Conservation (phyloP, 2,797 vertebrate genomes). For the Scolopax rusticola region DNA sequence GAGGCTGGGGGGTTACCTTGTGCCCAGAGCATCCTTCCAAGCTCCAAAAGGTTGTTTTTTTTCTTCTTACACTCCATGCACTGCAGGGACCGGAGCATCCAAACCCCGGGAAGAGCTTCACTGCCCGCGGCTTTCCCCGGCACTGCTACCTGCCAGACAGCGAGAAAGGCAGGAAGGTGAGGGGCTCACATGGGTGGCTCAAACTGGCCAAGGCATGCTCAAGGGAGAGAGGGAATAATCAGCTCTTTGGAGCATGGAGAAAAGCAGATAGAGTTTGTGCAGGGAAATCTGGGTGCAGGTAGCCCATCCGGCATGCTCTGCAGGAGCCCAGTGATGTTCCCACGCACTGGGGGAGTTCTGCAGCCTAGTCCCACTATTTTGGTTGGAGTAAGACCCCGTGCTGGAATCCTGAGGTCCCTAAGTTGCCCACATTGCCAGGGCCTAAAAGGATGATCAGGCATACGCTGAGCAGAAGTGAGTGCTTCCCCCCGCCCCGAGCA, state of each 20-base stretch:
- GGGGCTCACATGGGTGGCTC: accelerated
- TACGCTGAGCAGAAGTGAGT: neutral
- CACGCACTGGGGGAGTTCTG: accelerated
- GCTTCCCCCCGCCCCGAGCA: accelerated
- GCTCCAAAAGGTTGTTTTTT: neutral
- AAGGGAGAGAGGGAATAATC: neutral
- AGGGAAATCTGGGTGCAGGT: neutral
- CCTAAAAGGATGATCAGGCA: accelerated
- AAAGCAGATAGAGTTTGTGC: neutral
- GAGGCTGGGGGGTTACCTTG: neutral
- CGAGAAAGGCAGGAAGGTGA: conserved; percentile 93
- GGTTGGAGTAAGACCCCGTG: neutral
- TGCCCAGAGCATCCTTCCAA: neutral
- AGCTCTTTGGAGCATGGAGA: neutral
- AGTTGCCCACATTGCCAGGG: accelerated
- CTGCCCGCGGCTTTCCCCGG: conserved; percentile 93
- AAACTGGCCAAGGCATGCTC: neutral
- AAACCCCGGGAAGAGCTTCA: conserved; percentile 94
- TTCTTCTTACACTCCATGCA: neutral
- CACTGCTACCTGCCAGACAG: conserved; percentile 97
- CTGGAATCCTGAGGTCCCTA: neutral
- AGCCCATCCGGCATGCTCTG: neutral
- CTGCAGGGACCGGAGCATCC: conserved; percentile 92
- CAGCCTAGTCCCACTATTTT: neutral
- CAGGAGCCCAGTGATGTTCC: neutral